A percentile compares a stretch with the other conserved stretches of the same genome.
Evolutionary conservation across 2,888 invertebrate genomes (phyloP).

Genomic region (Tillus elongatus): DNA sequence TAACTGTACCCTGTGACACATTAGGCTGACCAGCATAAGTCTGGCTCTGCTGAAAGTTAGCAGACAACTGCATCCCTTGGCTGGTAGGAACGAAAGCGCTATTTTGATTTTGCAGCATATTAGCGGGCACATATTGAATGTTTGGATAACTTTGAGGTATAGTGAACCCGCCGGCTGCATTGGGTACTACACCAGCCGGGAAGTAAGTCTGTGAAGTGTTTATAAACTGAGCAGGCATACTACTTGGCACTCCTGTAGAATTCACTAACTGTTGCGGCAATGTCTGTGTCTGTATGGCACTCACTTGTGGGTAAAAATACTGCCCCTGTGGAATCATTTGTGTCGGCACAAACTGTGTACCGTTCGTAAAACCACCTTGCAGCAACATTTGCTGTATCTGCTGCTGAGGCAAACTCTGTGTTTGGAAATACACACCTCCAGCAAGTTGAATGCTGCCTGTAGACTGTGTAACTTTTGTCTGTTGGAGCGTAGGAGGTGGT

Average conservation of each 20-base stretch:
- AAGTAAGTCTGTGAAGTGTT: conserved; percentile 34
- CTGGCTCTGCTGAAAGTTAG: conserved; percentile 38
- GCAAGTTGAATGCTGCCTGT: conserved; percentile 28
- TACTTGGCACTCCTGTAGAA: conserved; percentile 26
- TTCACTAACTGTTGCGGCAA: conserved; percentile 29
- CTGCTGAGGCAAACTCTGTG: conserved; percentile 44
- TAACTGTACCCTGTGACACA: conserved; percentile 28
- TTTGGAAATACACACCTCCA: conserved; percentile 35
- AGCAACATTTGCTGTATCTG: conserved; percentile 41
- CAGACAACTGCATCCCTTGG: conserved; percentile 32
- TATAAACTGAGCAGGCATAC: conserved; percentile 35
- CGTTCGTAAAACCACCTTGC: conserved; percentile 35
- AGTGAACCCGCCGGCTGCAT: conserved; percentile 27
- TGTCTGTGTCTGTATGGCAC: conserved; percentile 34
- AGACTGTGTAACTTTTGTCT: conserved; percentile 32
- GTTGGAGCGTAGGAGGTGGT: conserved; percentile 28
- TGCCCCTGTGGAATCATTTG: conserved; percentile 38
- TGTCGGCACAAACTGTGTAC: conserved; percentile 33
- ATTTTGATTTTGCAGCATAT: conserved; percentile 35
- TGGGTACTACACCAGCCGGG: conserved; percentile 28
- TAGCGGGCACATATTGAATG: conserved; percentile 38
- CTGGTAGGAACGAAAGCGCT: conserved; percentile 40
- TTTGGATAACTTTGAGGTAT: conserved; percentile 32
- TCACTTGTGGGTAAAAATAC: conserved; percentile 39
- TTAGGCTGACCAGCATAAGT: conserved; percentile 35